Evolutionary conservation across 1,140 invertebrate species (phyloP).

Genomic region (Manduca sexta): DNA sequence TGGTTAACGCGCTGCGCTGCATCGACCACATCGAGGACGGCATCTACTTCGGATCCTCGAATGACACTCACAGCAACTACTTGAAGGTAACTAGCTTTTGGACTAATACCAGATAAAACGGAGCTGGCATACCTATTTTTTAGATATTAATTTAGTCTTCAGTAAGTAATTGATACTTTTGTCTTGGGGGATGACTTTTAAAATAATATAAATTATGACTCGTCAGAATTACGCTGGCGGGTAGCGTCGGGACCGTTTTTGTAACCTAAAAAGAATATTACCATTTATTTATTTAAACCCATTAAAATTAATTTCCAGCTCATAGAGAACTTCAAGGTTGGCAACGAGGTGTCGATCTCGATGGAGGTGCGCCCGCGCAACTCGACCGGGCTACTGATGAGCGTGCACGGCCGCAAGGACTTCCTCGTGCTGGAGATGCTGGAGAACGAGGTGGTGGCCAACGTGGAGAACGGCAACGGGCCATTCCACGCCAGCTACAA

Average conservation of each 20-base stretch:
- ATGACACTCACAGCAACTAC: conserved; percentile 47
- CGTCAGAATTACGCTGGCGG: too few relatives aligned
- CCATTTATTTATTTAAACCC: too few relatives aligned
- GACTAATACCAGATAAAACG: too few relatives aligned
- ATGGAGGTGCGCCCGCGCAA: conserved; percentile 93
- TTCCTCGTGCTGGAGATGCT: conserved; percentile 91
- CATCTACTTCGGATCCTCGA: conserved; percentile 85
- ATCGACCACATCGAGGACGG: conserved; percentile 89
- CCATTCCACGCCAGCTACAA: conserved; percentile 83
- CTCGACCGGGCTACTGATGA: conserved; percentile 85
- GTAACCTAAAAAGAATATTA: too few relatives aligned
- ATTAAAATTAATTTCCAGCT: conserved; percentile 55
- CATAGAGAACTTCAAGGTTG: conserved; percentile 84
- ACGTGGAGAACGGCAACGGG: conserved; percentile 89
- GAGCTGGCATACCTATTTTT: too few relatives aligned
- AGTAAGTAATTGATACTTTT: too few relatives aligned
- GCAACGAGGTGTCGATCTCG: conserved; percentile 83
- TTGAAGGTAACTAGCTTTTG: conserved; percentile 54
- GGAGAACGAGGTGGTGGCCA: conserved; percentile 87
- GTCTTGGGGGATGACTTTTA: too few relatives aligned
- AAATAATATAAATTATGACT: too few relatives aligned
- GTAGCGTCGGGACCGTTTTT: too few relatives aligned
- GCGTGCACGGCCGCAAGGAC: conserved; percentile 86
- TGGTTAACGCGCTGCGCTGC: conserved; percentile 83
- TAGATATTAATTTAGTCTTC: too few relatives aligned